These are phyloP conservation scores for Pararge aegeria DNA, from an alignment of 1,140 invertebrate genomes.

Conservation along the genomic window DNA sequence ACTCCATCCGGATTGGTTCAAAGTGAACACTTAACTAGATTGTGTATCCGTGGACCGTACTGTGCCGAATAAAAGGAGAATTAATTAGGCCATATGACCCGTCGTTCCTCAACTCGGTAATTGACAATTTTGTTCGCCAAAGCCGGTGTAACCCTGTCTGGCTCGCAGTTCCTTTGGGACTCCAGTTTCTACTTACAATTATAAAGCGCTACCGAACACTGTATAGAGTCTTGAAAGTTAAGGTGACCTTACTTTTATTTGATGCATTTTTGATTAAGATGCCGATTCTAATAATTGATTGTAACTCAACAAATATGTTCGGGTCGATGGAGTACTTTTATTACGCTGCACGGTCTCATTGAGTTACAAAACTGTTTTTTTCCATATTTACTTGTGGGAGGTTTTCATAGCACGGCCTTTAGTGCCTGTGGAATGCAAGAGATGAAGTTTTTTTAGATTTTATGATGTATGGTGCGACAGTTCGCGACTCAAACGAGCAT, in stretches of 20 bases:
- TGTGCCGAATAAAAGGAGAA: neutral
- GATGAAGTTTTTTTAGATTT: too few relatives aligned
- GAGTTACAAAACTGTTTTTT: too few relatives aligned
- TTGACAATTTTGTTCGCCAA: slow-evolving; percentile 13
- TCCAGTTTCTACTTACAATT: neutral
- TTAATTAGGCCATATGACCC: slow-evolving; percentile 3
- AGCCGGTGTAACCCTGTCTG: neutral
- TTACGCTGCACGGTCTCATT: too few relatives aligned
- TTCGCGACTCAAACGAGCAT: too few relatives aligned
- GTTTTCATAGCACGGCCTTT: too few relatives aligned
- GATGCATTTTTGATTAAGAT: too few relatives aligned
- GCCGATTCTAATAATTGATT: too few relatives aligned
- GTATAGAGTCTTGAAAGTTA: neutral
- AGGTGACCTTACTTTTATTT: neutral
- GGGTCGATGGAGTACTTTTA: too few relatives aligned
- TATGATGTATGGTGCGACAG: too few relatives aligned
- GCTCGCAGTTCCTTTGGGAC: slow-evolving; percentile 4
- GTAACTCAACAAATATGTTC: too few relatives aligned
- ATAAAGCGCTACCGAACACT: neutral
- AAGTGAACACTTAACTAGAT: neutral
- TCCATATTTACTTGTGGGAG: too few relatives aligned
- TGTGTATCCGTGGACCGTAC: neutral
- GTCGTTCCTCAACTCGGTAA: slow-evolving; percentile 3
- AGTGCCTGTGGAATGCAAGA: too few relatives aligned
- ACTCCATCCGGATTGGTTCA: neutral